Base-by-base conservation (phyloP, 1,140 invertebrate species). In the Steinernema feltiae region DNA sequence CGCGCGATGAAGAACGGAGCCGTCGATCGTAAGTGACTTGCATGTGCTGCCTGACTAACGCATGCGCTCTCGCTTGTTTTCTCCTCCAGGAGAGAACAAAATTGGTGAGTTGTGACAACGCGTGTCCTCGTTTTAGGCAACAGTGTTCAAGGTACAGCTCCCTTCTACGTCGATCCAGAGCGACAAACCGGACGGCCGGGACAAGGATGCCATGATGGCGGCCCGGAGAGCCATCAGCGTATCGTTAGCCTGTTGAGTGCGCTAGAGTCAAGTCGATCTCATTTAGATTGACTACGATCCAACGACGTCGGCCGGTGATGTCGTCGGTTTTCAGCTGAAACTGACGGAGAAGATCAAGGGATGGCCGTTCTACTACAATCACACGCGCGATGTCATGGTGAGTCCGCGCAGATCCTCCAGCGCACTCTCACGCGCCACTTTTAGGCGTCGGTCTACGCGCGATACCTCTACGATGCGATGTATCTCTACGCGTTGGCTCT, bases 401-500 rank as follows among this genome's bases (percentile, higher is more conserved):
- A 27, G n/a, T 46, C 3, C 24, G n/a, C n/a, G n/a, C n/a, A n/a
- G 12, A 69, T 70, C 72, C 24, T 53, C 24, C 1, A 21, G 72
- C 70, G 48, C 2, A 31, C 24, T 21, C 17, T 72, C 3, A n/a
- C 72, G 7, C 7, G 7, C 2, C 35, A 69, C 3, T 3, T 73
- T 71, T 30, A 73, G 72, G 7, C 30, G 7, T 46, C 73, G 7
- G 48, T 71, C 2, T 75, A 75, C 32, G 63, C 73, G 1, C 2
- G 27, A 21, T 69, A 75, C 27, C 32, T 75, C 7, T 70, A 74
- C 24, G 73, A 75, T 73, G 73, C 73, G 21, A 69, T 75, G 73
- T 75, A 74, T 35, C 73, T 75, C 72, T 75, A 74, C 29, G 73
- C 73, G 32, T 7, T 71, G 2, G 73, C 71, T 2, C 70, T 75